phyloP scores from a whole-genome alignment of 2,888 invertebrate species.

The Drepanosiphum platanoidis region DNA sequence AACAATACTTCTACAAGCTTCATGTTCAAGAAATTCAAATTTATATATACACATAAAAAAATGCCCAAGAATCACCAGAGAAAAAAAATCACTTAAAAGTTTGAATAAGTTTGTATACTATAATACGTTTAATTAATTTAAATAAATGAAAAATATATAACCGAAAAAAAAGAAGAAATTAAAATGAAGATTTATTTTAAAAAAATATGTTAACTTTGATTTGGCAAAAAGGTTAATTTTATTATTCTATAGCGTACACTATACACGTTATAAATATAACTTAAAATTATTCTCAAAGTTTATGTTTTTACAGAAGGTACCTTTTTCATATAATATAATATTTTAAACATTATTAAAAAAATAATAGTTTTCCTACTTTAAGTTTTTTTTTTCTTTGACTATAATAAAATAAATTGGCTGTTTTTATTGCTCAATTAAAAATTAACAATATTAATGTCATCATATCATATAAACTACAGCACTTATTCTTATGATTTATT shows the following conservation, averaged over 20 bases:
- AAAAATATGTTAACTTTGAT: not conserved
- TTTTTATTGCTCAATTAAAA: slow-evolving; percentile 2
- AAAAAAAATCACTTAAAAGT: not conserved
- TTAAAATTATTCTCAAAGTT: too few relatives aligned
- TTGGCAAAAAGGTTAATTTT: too few relatives aligned
- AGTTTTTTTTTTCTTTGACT: too few relatives aligned
- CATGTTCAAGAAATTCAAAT: not conserved
- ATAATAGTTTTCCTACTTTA: too few relatives aligned
- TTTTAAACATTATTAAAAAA: too few relatives aligned
- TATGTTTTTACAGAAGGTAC: too few relatives aligned
- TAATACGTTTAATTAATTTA: not conserved
- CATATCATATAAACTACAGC: not conserved
- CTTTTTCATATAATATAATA: too few relatives aligned
- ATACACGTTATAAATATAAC: too few relatives aligned
- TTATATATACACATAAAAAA: not conserved
- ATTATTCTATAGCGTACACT: not conserved
- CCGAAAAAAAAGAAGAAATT: not conserved
- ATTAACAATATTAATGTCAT: not conserved
- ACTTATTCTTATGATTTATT: slow-evolving; percentile 35
- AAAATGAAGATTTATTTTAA: not conserved
- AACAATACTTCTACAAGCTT: not conserved
- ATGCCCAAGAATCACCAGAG: not conserved
- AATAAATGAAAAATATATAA: too few relatives aligned
- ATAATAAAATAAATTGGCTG: not conserved
- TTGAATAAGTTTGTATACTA: not conserved